Base-by-base conservation (phyloP, 1,140 invertebrate genomes). In the Anastrepha ludens region DNA sequence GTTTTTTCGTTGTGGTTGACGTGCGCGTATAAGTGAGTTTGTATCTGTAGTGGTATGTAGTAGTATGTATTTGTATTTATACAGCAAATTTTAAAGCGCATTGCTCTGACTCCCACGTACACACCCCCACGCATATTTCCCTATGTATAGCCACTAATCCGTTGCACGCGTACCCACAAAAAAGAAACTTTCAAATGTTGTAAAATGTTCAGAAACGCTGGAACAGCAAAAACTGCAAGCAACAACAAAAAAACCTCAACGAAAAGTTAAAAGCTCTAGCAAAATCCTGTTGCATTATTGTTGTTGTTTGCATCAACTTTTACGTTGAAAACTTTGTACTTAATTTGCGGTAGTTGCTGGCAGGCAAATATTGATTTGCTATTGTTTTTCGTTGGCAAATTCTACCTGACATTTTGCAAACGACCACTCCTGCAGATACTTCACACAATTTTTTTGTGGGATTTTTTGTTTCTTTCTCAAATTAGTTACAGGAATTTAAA, bases 351-450 rank as follows among this genome's bases (percentile, higher is more conserved):
- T 74, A 74, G 44, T 74, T 74, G 13, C 70, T 50, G 70, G 70
- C 70, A 74, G 44, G 70, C 70, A 74, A 74, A 74, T 74, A 74
- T 74, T 50, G 70, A 74, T 74, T 74, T 47, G 70, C n/a, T 70
- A 74, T 74, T 74, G 70, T 50, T 74, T 7, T 74, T 17, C 11
- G 29, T 47, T 47, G 70, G 41, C 44, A 44, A n/a, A 4, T 11
- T 74, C 44, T 74, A 74, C 70, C 70, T 74, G 44, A 39, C 70
- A 74, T 17, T 74, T 74, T 74, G 6, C 44, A 74, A 74, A 29
- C 29, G 29, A 29, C 44, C 70, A 50, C 39, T n/a, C 70, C 4
- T 47, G n/a, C 4, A 47, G 70, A 29, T 29, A 29, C 70, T 74
- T 11, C n/a, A 47, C 11, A 29, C 6, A 39, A 4, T 62, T 17